Evolutionary conservation across 2,888 invertebrate genomes (phyloP).

Genomic region (Cantharis flavilabris): DNA sequence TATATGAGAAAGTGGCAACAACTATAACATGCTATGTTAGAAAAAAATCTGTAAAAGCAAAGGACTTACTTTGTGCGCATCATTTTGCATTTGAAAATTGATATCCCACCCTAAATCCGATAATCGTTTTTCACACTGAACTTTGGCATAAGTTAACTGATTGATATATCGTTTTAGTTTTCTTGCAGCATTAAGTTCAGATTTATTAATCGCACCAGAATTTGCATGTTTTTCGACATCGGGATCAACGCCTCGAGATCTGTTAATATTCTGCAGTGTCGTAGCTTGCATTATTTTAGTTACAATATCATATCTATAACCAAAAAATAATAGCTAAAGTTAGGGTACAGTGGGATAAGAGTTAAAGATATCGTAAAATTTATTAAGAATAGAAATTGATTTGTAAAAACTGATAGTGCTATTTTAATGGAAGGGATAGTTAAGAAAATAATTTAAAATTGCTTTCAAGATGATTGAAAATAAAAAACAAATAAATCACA

Average conservation of each 20-base stretch:
- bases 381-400: no score
- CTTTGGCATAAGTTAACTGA: slow-evolving; percentile 80
- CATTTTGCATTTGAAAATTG: slow-evolving; percentile 52
- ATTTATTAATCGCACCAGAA: slow-evolving; percentile 67
- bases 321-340: background rate
- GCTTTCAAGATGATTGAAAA: no score
- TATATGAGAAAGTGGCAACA: slow-evolving; percentile 72
- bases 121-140: slow-evolving; percentile 78
- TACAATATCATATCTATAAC: slow-evolving; percentile 77
- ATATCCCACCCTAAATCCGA: slow-evolving; percentile 78
- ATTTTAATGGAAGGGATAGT: no score
- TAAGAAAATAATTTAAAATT: no score
- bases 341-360: no score
- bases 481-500: no score
- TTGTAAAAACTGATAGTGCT: no score
- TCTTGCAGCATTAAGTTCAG: slow-evolving; percentile 78
- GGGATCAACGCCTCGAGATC: slow-evolving; percentile 78
- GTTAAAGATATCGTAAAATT: no score
- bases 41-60: background rate
- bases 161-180: slow-evolving; percentile 84
- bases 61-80: slow-evolving; percentile 13
- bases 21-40: slow-evolving; percentile 55
- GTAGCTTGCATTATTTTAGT: slow-evolving; percentile 94
- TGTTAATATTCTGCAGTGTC: slow-evolving; percentile 85
- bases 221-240: slow-evolving; percentile 64